These are phyloP conservation scores for Microtus pennsylvanicus DNA, from an alignment of 2,113 vertebrate genomes.

Conservation along the genomic window DNA sequence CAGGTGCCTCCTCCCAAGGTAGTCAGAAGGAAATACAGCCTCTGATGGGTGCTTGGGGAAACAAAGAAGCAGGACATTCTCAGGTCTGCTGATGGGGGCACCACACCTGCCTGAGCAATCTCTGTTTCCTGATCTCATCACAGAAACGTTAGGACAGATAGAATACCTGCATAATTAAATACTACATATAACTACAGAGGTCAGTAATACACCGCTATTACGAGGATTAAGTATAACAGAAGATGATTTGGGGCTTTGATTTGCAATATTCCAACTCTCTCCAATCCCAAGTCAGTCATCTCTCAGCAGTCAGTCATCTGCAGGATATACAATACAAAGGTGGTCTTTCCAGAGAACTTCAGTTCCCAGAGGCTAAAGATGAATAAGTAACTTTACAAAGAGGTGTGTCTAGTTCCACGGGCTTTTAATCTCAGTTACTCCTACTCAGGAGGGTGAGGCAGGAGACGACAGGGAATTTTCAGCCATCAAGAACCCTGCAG, in stretches of 20 bases:
- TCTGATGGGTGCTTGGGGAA: background rate
- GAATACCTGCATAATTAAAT: background rate
- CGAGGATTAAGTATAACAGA: background rate
- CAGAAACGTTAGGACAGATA: background rate
- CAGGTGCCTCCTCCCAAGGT: background rate
- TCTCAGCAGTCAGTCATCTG: background rate
- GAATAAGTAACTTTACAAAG: background rate
- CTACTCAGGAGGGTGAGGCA: background rate
- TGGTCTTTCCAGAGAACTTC: background rate
- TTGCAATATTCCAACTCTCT: background rate
- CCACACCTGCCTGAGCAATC: background rate
- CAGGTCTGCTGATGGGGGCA: background rate
- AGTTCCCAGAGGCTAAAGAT: background rate
- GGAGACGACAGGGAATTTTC: background rate
- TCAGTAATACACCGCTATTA: background rate
- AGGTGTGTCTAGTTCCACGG: background rate
- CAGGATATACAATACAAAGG: background rate
- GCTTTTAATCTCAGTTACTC: no score
- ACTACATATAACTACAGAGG: background rate
- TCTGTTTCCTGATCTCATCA: no score
- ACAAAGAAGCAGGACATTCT: background rate
- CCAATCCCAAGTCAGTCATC: background rate
- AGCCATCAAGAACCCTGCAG: background rate
- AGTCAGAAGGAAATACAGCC: background rate
- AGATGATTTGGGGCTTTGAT: background rate